Evolutionary conservation across 1,140 invertebrate species (phyloP).

Genomic region (Thereuonema tuberculata): DNA sequence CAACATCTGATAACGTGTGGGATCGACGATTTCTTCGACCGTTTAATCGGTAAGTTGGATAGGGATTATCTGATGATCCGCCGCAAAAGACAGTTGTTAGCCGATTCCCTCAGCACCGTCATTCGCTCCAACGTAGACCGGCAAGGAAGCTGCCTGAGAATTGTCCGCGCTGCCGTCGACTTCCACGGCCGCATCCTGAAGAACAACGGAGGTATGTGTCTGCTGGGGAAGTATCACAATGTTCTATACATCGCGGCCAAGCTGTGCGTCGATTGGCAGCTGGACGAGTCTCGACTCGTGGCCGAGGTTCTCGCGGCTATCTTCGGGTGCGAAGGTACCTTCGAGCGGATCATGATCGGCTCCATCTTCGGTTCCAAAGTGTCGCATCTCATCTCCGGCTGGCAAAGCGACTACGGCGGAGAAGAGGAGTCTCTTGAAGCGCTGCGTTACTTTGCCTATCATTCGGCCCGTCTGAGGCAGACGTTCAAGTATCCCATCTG

Average conservation of each 20-base stretch:
- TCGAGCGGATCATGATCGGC: not conserved
- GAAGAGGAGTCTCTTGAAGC: not conserved
- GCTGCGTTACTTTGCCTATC: not conserved
- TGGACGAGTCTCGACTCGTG: conserved; percentile 11
- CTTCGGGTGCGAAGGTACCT: not conserved
- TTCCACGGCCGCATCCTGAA: not conserved
- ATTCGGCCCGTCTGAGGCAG: not conserved
- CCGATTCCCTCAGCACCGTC: not conserved
- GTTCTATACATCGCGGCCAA: not conserved
- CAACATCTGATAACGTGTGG: no score
- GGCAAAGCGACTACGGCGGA: not conserved
- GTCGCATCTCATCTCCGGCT: not conserved
- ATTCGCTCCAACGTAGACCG: not conserved
- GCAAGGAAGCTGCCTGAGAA: not conserved
- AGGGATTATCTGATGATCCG: not conserved
- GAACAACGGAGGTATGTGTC: not conserved
- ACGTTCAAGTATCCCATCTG: not conserved
- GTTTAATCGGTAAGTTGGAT: not conserved
- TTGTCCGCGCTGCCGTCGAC: not conserved
- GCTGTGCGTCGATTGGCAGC: conserved; percentile 1
- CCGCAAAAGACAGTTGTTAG: not conserved
- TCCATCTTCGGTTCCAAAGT: not conserved
- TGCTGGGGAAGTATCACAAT: not conserved
- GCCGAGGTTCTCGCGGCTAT: not conserved
- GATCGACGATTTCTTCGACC: not conserved